A percentile compares a stretch with the other conserved stretches of the same genome.
Evolutionary conservation across 2,888 invertebrate species (phyloP).

Genomic region (Megalurothrips usitatus): DNA sequence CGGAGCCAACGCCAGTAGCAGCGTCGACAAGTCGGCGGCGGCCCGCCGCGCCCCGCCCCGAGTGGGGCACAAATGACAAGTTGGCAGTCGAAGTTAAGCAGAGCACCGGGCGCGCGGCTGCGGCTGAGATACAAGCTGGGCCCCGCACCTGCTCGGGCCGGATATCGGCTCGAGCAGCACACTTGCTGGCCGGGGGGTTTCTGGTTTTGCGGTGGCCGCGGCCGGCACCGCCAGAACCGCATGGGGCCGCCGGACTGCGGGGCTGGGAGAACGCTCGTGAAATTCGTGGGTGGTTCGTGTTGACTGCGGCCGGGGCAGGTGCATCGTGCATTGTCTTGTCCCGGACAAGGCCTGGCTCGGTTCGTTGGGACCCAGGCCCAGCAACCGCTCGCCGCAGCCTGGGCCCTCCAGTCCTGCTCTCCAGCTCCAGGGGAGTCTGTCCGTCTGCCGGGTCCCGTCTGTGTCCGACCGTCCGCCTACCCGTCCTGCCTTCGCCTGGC

Average conservation of each 20-base stretch:
- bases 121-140: too few species aligned
- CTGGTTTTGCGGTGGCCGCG: too few species aligned
- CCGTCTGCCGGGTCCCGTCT: background rate
- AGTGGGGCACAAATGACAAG: too few species aligned
- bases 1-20: background rate
- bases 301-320: background rate
- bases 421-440: background rate
- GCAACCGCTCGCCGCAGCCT: too few species aligned
- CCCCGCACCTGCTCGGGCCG: too few species aligned
- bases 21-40: background rate
- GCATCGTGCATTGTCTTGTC: background rate
- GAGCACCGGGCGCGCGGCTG: too few species aligned
- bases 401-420: background rate
- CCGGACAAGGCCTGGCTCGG: background rate
- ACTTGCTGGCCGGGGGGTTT: too few species aligned
- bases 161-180: too few species aligned
- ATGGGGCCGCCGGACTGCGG: too few species aligned
- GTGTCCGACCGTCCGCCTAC: background rate
- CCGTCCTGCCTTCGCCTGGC: conserved; percentile 5
- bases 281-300: background rate
- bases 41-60: too few species aligned
- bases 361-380: conserved; percentile 7
- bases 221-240: too few species aligned
- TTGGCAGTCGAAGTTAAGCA: too few species aligned
- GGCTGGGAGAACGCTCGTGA: background rate